Conservation (phyloP, 2,113 vertebrate species). For the Pygathrix nemaeus region DNA sequence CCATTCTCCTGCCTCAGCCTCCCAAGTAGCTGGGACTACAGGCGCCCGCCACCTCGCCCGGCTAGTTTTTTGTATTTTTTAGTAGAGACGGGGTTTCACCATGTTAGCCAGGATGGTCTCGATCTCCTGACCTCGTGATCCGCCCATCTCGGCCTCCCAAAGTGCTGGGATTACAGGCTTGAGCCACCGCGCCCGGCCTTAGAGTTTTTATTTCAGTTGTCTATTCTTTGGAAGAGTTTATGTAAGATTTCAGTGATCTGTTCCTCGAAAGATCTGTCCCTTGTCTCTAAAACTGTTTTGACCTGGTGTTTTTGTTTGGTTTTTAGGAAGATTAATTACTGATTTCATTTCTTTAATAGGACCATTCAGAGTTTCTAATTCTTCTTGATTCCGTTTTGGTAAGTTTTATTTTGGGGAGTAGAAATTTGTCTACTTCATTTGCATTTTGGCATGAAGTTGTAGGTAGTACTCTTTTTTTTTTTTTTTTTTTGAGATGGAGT, state of each 20-base stretch:
- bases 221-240: not conserved
- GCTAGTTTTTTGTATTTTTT: too few species aligned
- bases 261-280: not conserved
- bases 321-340: conserved; percentile 50
- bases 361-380: conserved; percentile 55
- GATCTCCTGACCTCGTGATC: too few species aligned
- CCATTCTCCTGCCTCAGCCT: too few species aligned
- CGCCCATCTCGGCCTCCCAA: too few species aligned
- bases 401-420: not conserved
- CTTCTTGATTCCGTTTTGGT: conserved; percentile 56
- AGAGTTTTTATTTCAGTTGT: not conserved
- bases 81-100: too few species aligned
- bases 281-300: not conserved
- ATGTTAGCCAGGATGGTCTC: too few species aligned
- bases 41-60: too few species aligned
- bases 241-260: not conserved
- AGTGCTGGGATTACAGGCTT: too few species aligned
- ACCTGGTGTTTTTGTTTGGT: not conserved
- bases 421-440: not conserved
- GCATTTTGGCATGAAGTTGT: not conserved
- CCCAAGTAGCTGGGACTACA: too few species aligned
- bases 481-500: too few species aligned
- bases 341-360: conserved; percentile 66
- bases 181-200: too few species aligned
- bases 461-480: not conserved